phyloP scores from a whole-genome alignment of 1,140 invertebrate genomes.

The Babylonia areolata region DNA sequence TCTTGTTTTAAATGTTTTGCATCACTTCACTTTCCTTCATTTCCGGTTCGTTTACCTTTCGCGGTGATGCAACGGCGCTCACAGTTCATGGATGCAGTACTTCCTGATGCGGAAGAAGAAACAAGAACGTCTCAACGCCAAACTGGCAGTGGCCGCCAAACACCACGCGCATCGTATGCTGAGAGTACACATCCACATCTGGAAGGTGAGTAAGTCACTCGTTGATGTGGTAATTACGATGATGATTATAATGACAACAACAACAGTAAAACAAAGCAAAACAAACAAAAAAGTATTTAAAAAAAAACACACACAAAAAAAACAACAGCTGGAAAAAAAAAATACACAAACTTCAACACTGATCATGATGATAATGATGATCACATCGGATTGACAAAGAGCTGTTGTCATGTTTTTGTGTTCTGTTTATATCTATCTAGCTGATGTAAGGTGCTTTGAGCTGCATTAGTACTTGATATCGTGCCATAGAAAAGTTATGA shows the following conservation, averaged over 20 bases:
- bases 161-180: constrained; percentile 62
- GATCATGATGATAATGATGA: neutral
- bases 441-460: too few relatives aligned
- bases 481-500: too few relatives aligned
- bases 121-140: constrained; percentile 49
- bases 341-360: too few relatives aligned
- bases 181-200: constrained; percentile 58
- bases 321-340: too few relatives aligned
- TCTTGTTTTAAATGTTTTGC: neutral
- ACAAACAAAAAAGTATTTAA: too few relatives aligned
- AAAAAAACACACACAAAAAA: too few relatives aligned
- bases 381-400: too few relatives aligned
- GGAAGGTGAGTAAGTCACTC: constrained; percentile 50
- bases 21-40: neutral
- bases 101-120: constrained; percentile 62
- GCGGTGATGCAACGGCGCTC: neutral
- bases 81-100: constrained; percentile 69
- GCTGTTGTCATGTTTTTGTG: too few relatives aligned
- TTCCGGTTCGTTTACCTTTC: neutral
- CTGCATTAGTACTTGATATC: too few relatives aligned
- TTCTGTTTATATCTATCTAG: too few relatives aligned
- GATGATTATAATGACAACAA: neutral
- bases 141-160: constrained; percentile 57
- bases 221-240: neutral
- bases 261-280: neutral